Evolutionary conservation across 2,888 invertebrate genomes (phyloP).

Genomic region (Dromius quadrimaculatus): DNA sequence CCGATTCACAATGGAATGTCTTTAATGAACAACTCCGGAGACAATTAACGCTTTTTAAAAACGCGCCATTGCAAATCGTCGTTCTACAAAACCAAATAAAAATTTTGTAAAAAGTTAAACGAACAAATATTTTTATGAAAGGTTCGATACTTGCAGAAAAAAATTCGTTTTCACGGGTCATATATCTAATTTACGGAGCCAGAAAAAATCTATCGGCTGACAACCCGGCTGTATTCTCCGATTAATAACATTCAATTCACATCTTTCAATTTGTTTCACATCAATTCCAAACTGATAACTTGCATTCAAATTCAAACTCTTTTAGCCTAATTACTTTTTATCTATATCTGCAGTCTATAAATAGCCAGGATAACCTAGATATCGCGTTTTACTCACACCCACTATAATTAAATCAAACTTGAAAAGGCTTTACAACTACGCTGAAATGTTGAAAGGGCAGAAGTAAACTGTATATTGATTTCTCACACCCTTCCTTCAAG

Average conservation of each 20-base stretch:
- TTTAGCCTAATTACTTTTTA: constrained; percentile 12
- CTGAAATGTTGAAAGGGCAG: not conserved
- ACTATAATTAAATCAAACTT: constrained; percentile 2
- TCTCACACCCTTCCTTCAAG: not conserved
- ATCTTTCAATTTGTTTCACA: not conserved
- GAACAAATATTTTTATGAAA: constrained; percentile 33
- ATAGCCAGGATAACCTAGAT: constrained; percentile 3
- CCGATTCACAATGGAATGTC: constrained; percentile 46
- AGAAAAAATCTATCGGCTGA: constrained; percentile 32
- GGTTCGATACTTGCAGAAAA: constrained; percentile 17
- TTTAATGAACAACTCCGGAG: constrained; percentile 42
- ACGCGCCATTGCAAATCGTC: constrained; percentile 11
- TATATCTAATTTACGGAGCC: constrained; percentile 42
- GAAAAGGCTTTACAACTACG: too few relatives aligned
- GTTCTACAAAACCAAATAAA: constrained; percentile 22
- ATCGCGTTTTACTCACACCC: not conserved
- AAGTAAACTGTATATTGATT: constrained; percentile 20
- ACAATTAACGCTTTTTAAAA: constrained; percentile 39
- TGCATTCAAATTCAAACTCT: not conserved
- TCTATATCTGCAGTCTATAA: constrained; percentile 10
- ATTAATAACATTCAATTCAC: constrained; percentile 7
- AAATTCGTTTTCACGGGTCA: constrained; percentile 50
- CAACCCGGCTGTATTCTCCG: not conserved
- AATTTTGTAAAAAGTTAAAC: constrained; percentile 10
- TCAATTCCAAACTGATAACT: not conserved